Evolutionary conservation across 1,140 invertebrate genomes (phyloP).

Genomic region (Oncopodura yosiiana): DNA sequence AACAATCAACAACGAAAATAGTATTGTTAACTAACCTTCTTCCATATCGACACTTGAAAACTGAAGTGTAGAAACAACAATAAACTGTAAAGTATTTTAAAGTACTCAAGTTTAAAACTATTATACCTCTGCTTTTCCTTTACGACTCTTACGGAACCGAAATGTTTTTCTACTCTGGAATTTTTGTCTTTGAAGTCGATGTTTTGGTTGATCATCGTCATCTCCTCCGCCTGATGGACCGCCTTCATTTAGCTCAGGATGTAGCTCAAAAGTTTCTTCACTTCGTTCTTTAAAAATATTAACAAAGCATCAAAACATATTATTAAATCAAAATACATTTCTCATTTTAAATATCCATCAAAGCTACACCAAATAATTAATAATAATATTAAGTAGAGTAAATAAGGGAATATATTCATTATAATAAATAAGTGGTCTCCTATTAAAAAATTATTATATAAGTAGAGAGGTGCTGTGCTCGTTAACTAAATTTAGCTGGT

Average conservation of each 20-base stretch:
- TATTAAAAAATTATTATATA: too few species aligned
- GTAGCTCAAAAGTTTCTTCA: constrained; percentile 24
- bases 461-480: too few species aligned
- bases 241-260: constrained; percentile 6
- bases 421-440: too few species aligned
- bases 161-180: constrained; percentile 90
- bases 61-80: constrained; percentile 2
- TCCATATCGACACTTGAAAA: constrained; percentile 33
- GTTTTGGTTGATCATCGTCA: constrained; percentile 47
- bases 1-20: too few species aligned
- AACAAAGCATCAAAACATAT: too few species aligned
- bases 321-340: too few species aligned
- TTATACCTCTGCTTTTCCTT: constrained; percentile 44
- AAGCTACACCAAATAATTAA: too few species aligned
- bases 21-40: constrained; percentile 21
- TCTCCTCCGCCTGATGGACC: constrained; percentile 1
- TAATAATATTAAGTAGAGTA: too few species aligned
- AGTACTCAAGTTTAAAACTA: background rate
- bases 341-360: too few species aligned
- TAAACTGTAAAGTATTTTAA: background rate
- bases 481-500: too few species aligned
- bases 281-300: constrained; percentile 19
- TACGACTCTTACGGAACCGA: constrained; percentile 67
- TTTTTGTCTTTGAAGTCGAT: constrained; percentile 79
- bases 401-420: too few species aligned